Evolutionary conservation across 1,140 invertebrate species (phyloP).

Genomic region (Pantala flavescens): DNA sequence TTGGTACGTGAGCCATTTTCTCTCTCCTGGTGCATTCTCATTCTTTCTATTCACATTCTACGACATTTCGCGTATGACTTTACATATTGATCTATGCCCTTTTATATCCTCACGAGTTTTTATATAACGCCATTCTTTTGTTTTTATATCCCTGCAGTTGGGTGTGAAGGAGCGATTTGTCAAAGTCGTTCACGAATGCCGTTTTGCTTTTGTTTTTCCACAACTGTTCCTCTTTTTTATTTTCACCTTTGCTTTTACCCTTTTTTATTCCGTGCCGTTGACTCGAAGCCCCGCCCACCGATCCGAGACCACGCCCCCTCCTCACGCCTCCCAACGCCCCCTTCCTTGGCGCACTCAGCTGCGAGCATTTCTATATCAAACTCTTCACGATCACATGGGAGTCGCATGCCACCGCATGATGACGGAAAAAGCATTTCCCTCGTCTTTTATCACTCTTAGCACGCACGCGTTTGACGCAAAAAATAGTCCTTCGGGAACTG

Average conservation of each 20-base stretch:
- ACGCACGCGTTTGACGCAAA: neutral
- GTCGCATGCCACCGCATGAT: too few species aligned
- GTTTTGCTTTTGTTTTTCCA: neutral
- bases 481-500: too few species aligned
- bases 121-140: neutral
- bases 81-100: too few species aligned
- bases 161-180: neutral
- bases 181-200: neutral
- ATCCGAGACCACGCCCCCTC: neutral
- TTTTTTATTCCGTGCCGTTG: neutral
- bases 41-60: neutral
- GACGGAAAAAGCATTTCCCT: too few species aligned
- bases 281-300: neutral
- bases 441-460: neutral
- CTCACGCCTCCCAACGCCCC: neutral
- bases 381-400: neutral
- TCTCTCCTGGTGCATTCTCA: neutral
- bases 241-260: conserved; percentile 1
- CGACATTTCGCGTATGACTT: too few species aligned
- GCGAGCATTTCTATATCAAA: neutral
- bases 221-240: neutral
- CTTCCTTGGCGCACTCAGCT: neutral
- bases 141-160: neutral
- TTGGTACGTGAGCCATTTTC: neutral
- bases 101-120: neutral